Evolutionary conservation across 2,113 vertebrate genomes (phyloP).

Genomic region (Malaclemys terrapin): DNA sequence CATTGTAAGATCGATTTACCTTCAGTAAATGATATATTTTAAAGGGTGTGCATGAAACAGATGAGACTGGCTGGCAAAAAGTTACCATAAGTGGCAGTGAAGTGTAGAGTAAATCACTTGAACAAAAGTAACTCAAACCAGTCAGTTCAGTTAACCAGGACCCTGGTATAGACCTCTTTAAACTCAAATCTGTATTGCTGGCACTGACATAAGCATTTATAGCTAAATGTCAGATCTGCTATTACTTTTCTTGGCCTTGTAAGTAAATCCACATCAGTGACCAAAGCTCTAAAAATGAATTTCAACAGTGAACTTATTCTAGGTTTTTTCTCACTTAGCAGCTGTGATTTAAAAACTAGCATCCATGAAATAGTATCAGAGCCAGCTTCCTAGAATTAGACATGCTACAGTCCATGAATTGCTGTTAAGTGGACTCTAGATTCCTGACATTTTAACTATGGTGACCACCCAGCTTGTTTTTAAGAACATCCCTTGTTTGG

Average conservation of each 20-base stretch:
- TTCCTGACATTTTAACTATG: background rate
- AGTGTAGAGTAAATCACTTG: background rate
- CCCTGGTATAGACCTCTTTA: constrained; percentile 22
- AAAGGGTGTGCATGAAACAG: background rate
- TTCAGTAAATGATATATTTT: constrained; percentile 11
- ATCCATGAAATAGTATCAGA: background rate
- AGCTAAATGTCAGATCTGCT: background rate
- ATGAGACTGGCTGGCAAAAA: constrained; percentile 10
- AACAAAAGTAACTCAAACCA: background rate
- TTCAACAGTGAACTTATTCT: background rate
- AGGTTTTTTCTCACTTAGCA: background rate
- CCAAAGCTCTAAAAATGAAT: background rate
- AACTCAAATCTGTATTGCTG: background rate
- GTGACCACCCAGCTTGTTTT: background rate
- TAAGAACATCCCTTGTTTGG: background rate
- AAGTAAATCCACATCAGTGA: background rate
- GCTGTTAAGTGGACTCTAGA: accelerated
- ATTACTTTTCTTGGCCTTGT: background rate
- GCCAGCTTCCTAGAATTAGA: background rate
- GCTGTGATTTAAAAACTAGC: background rate
- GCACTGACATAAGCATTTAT: background rate
- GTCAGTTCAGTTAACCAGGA: constrained; percentile 28
- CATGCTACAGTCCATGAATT: background rate
- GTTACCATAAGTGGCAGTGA: background rate
- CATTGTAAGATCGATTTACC: constrained; percentile 30